Evolutionary conservation across 2,888 invertebrate species (phyloP), one percentile per base, ranked within the genome.

Genomic region (Harmothoe impar): DNA sequence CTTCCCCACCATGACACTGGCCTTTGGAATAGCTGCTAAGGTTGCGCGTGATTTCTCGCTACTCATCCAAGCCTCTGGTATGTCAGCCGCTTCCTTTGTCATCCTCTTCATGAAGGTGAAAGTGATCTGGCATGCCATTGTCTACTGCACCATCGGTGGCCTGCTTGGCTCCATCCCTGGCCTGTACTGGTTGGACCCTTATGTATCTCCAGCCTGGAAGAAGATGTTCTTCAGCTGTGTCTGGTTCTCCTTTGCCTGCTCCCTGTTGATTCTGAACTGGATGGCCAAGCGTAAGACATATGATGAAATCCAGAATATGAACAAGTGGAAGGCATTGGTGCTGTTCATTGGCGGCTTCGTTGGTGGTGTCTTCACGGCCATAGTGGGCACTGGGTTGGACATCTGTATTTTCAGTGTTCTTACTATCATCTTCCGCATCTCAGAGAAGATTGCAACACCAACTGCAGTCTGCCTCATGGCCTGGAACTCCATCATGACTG

Each of bases 201-300:
- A 92, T 25, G 91, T 95, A 78, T 89, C 92, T 0, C 93, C 93
- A 0, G 91, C 93, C 0, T 91, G 92, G 89, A 95, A 95, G 92
- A 95, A 95, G 91, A 95, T 95, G 94, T 89, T 93, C 31, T 95
- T 95, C 91, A 94, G 95, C n/a, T 93, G 94, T 0, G 93, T 95
- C 35, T 95, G 94, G 95, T 93, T 93, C 25, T 92, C 94, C 0
- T 95, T 95, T 90, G 94, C 95, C 0, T 92, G 94, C 35, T 94
- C 95, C 3, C 91, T 95, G 31, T 94, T 93, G 91, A 90, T 95
- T 56, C 92, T 95, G n/a, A 95, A 95, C 91, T 92, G 90, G 92
- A 92, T 93, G 51, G 92, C 91, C 78, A 93, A 95, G 77, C 92
- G 94, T 0, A 91, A 88, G 29, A 92, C 93, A 0, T 92, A 91